Conservation (phyloP, 2,888 invertebrate species). For the Megastigmus dorsalis region DNA sequence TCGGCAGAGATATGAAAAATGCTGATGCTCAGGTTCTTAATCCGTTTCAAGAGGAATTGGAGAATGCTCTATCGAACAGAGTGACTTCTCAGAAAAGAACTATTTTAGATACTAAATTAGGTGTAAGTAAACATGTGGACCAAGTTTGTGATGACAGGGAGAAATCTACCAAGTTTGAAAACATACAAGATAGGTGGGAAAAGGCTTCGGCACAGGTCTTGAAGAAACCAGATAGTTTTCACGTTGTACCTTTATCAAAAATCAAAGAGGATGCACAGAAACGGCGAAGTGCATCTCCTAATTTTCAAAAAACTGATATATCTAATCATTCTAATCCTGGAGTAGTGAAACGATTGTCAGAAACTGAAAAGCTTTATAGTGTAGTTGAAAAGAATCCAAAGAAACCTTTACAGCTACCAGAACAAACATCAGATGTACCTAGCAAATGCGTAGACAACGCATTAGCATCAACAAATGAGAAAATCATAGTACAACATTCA, state of each 20-base stretch:
- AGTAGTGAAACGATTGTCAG: conserved; percentile 2
- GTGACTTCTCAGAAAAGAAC: conserved; percentile 34
- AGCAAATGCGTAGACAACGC: conserved; percentile 6
- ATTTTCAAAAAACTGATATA: conserved; percentile 4
- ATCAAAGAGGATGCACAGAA: conserved; percentile 50
- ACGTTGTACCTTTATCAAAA: conserved; percentile 45
- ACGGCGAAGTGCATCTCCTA: conserved; percentile 18
- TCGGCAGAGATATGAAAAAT: conserved; percentile 58
- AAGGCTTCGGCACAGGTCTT: conserved; percentile 34
- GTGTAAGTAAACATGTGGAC: conserved; percentile 33
- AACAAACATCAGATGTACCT: conserved; percentile 9
- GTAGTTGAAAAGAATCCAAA: conserved; percentile 36
- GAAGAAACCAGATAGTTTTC: conserved; percentile 35
- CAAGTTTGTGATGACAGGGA: conserved; percentile 41
- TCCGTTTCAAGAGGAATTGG: conserved; percentile 64
- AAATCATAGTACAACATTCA: conserved; percentile 1
- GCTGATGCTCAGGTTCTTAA: conserved; percentile 58
- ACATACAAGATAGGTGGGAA: conserved; percentile 48
- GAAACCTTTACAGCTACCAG: conserved; percentile 29
- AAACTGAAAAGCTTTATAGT: conserved; percentile 33
- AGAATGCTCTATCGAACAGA: conserved; percentile 57
- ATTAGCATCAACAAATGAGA: background rate
- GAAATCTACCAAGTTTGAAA: conserved; percentile 42
- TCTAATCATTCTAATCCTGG: background rate
- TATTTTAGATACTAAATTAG: conserved; percentile 38